A percentile compares a stretch with the other conserved stretches of the same genome.
Evolutionary conservation across 2,797 vertebrate genomes (phyloP).

Genomic region (Channallabes apus): DNA sequence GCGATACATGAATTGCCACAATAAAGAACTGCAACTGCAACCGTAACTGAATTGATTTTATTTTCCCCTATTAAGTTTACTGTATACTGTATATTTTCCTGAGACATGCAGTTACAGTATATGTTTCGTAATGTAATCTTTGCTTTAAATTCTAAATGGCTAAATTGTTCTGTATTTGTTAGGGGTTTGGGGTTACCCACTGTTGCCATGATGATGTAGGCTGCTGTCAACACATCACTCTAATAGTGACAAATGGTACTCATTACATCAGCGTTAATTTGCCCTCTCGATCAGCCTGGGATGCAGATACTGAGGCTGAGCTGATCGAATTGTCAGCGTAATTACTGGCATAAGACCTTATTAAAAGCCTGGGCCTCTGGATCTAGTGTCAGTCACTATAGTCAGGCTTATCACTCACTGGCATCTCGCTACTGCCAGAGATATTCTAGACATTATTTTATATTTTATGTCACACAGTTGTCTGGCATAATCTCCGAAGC

Average conservation of each 20-base stretch:
- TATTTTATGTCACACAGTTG: not conserved
- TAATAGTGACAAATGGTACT: slow-evolving; percentile 93
- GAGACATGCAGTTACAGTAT: not conserved
- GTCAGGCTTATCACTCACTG: slow-evolving; percentile 66
- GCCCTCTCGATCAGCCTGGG: slow-evolving; percentile 81
- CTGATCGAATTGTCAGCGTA: slow-evolving; percentile 92
- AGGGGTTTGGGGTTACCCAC: slow-evolving; percentile 65
- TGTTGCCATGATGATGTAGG: slow-evolving; percentile 80
- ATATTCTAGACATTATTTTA: slow-evolving; percentile 2
- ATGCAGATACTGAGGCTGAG: slow-evolving; percentile 90
- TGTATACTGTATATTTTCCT: not conserved
- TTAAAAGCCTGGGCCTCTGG: slow-evolving; percentile 82
- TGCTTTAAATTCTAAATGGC: not conserved
- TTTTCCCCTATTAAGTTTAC: too few relatives aligned
- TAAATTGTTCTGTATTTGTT: slow-evolving; percentile 51
- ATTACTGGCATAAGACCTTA: slow-evolving; percentile 92
- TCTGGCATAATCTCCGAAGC: not conserved
- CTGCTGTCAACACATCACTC: slow-evolving; percentile 85
- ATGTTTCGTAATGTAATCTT: not conserved
- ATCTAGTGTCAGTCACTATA: slow-evolving; percentile 73
- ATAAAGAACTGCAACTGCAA: too few relatives aligned
- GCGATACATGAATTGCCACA: too few relatives aligned
- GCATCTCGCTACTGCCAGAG: slow-evolving; percentile 23
- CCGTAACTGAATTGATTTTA: too few relatives aligned
- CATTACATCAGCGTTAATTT: slow-evolving; percentile 95